Evolutionary conservation across 1,140 invertebrate species (phyloP), one percentile per base, ranked within the genome.

Genomic region (Agraylea sexmaculata): DNA sequence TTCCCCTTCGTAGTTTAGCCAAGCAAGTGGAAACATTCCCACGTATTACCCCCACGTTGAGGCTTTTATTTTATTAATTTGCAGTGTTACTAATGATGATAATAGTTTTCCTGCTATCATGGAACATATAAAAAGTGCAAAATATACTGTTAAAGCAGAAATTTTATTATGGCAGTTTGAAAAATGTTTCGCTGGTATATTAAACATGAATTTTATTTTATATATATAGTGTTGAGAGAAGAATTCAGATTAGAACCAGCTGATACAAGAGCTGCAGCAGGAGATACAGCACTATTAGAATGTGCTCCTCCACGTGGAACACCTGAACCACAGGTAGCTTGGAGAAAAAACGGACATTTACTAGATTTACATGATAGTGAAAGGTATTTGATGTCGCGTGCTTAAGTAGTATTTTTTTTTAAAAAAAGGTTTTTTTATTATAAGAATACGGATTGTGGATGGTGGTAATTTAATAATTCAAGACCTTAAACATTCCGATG

Each of bases 271-370:
- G 82, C 81, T 10, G 82, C 83, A 11, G 74, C 83, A 41, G 87
- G 87, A 6, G 84, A 90, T 46, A 82, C 78, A 39, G 81, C 83
- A 1, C 68, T 85, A 21, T 59, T 93, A 52, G 83, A 89, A 65
- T 93, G 89, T 60, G 73, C 77, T 3, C 81, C 87, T 10, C 88
- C 87, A 10, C 70, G 74, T 51, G 88, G 88, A 13, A 78, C 80
- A 44, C 88, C 89, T 4, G 83, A 88, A 57, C 88, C 88, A 0
- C 69, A 68, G 13, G 76, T 89, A 6, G 70, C 70, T 38, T 90
- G 87, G 87, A 74, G 78, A 51, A 88, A 86, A 62, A 83, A 89
- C 59, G 81, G 81, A 15, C 74, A 84, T 57, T 69, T 74, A 40
- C 58, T 86, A 47, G 77, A 81, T 51, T 68, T 83, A 44, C 75